Evolutionary conservation across 2,113 vertebrate species (phyloP).

Genomic region (Pipra filicauda): DNA sequence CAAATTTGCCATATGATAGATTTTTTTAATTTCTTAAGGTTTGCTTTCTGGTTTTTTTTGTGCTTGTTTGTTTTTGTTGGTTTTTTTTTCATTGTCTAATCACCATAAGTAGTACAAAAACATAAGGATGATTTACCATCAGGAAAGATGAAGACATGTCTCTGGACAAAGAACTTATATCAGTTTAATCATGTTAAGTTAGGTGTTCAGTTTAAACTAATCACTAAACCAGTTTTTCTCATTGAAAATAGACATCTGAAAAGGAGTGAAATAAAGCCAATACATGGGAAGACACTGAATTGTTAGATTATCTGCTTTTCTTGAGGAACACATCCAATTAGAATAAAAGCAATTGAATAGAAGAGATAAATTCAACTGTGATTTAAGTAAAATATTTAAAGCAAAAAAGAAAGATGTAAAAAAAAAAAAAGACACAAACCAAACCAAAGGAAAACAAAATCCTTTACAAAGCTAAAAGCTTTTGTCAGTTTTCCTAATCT

Average conservation of each 20-base stretch:
- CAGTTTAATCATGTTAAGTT: background rate
- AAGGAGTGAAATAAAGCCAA: background rate
- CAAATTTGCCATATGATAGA: background rate
- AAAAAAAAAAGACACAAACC: background rate
- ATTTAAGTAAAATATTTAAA: background rate
- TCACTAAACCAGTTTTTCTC: background rate
- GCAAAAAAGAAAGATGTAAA: background rate
- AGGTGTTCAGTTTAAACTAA: background rate
- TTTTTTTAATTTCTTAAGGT: accelerated
- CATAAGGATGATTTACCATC: background rate
- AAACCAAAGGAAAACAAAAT: background rate
- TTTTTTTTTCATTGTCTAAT: background rate
- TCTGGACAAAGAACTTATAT: background rate
- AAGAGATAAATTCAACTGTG: background rate
- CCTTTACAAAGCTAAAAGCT: background rate
- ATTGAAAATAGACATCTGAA: background rate
- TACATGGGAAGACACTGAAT: background rate
- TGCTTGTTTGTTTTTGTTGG: background rate
- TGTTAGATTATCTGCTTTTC: background rate
- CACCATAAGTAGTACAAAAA: background rate
- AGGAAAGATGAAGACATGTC: background rate
- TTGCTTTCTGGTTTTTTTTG: background rate
- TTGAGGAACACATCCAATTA: background rate
- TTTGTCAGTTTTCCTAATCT: background rate
- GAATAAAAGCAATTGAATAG: background rate